Percentiles rank a stretch among this genome's conserved stretches.
phyloP scores from a whole-genome alignment of 2,113 vertebrate genomes.

The Hippocampus comes region DNA sequence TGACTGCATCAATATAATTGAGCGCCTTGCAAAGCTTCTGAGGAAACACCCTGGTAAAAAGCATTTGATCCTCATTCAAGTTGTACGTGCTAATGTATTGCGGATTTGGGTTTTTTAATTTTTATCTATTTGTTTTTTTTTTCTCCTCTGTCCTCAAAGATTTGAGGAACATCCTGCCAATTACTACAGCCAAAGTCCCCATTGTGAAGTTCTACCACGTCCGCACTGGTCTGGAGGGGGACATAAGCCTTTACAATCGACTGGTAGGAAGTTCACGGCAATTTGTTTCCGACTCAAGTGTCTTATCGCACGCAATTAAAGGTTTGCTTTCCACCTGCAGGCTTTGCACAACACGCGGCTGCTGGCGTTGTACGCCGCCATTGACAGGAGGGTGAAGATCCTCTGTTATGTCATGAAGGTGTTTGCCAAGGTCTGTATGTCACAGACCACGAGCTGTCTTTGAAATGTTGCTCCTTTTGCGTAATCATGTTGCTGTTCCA shows the following conservation, averaged over 20 bases:
- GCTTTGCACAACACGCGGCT: constrained; percentile 90
- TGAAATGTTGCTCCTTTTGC: not conserved
- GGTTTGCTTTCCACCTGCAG: constrained; percentile 55
- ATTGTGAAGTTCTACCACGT: constrained; percentile 92
- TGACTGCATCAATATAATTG: constrained; percentile 85
- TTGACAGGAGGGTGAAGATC: constrained; percentile 86
- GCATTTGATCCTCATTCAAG: not conserved
- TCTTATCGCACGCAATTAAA: not conserved
- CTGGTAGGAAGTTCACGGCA: constrained; percentile 68
- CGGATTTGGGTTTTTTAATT: no score
- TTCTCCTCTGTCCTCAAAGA: constrained; percentile 58
- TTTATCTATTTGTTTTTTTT: not conserved
- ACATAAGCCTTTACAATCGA: constrained; percentile 95
- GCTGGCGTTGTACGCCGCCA: constrained; percentile 82
- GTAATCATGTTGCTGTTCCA: not conserved
- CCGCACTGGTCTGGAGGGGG: constrained; percentile 88
- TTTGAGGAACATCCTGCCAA: constrained; percentile 88
- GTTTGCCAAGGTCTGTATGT: constrained; percentile 81
- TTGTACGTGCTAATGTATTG: not conserved
- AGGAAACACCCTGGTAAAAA: constrained; percentile 84
- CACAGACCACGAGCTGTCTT: not conserved
- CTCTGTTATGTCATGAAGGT: constrained; percentile 95
- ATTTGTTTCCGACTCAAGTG: not conserved
- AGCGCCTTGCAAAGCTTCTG: constrained; percentile 83
- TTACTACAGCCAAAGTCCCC: constrained; percentile 94